These are phyloP conservation scores for Lordiphosa stackelbergi DNA, from an alignment of 1,140 invertebrate genomes.

Conservation along the genomic window DNA sequence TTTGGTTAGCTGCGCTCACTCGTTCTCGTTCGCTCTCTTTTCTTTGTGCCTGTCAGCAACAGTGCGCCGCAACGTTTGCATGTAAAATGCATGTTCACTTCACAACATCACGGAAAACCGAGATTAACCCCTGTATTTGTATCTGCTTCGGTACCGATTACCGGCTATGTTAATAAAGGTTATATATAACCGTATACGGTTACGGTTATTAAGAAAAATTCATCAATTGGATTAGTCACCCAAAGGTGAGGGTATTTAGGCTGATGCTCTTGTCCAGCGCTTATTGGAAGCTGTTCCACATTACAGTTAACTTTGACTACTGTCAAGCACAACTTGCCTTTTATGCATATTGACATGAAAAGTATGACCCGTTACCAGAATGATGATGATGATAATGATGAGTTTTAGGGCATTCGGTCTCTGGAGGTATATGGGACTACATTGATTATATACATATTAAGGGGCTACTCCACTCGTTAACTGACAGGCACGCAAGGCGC, in stretches of 20 bases:
- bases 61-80: too few relatives aligned
- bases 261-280: constrained; percentile 11
- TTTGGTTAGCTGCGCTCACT: too few relatives aligned
- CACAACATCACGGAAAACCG: too few relatives aligned
- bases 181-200: too few relatives aligned
- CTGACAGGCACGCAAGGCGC: constrained; percentile 72
- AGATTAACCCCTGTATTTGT: too few relatives aligned
- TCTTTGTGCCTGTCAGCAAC: too few relatives aligned
- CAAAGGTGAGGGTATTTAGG: constrained; percentile 9
- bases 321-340: constrained; percentile 34
- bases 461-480: constrained; percentile 43
- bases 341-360: constrained; percentile 70
- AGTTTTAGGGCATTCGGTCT: constrained; percentile 14
- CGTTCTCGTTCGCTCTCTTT: too few relatives aligned
- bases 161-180: too few relatives aligned
- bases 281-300: constrained; percentile 59
- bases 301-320: constrained; percentile 10
- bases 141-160: too few relatives aligned
- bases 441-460: constrained; percentile 48
- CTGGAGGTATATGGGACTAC: constrained; percentile 38
- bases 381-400: constrained; percentile 17
- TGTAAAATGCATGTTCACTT: too few relatives aligned
- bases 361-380: constrained; percentile 45
- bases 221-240: too few relatives aligned
- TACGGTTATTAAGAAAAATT: too few relatives aligned